Evolutionary conservation across 2,797 vertebrate genomes (phyloP).

Genomic region (Etheostoma perlongum): DNA sequence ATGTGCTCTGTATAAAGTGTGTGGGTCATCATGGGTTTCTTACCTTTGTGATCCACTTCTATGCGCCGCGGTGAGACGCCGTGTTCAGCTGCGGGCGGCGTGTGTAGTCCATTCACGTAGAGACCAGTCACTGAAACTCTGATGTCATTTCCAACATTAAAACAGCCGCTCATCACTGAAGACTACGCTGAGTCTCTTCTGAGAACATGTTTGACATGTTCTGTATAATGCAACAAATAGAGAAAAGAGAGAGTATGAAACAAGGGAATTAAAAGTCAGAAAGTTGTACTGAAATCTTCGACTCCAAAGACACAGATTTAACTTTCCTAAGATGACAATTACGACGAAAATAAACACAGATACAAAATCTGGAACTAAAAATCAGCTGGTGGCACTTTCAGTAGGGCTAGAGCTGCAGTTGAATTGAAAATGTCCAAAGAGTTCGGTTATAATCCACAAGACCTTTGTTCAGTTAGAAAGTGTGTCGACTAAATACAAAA

Average conservation of each 20-base stretch:
- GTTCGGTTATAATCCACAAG: background rate
- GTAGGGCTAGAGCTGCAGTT: background rate
- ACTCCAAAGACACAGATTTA: background rate
- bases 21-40: background rate
- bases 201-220: background rate
- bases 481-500: background rate
- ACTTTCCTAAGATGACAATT: background rate
- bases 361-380: background rate
- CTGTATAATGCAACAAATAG: background rate
- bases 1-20: background rate
- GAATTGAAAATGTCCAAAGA: background rate
- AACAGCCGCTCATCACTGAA: background rate
- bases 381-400: too few species aligned
- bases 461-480: background rate
- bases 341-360: background rate
- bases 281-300: background rate
- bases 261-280: background rate
- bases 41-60: slow-evolving; percentile 53
- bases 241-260: background rate
- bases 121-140: background rate
- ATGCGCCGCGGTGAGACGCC: slow-evolving; percentile 23
- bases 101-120: background rate
- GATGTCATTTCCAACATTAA: background rate
- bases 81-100: slow-evolving; percentile 28
- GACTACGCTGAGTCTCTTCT: background rate